Base-by-base conservation (phyloP, 1,140 invertebrate species). In the Drosophila gunungcola region DNA sequence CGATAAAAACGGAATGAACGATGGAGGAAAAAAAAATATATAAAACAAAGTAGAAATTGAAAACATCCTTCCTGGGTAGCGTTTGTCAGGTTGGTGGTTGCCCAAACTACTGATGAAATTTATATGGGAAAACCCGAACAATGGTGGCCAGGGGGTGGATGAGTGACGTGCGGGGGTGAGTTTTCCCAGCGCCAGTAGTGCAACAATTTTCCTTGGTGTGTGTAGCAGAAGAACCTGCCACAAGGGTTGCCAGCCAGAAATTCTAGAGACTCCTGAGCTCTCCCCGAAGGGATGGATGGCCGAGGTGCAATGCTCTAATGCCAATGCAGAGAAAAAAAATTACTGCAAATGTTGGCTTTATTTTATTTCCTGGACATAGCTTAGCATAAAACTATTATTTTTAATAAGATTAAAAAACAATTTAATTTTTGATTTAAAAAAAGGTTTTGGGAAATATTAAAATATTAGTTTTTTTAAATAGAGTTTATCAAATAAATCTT, bases 31-130 rank as follows among this genome's bases (percentile, higher is more conserved):
- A 62, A 64, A 78, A 68, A 80, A 11, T 42, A 65, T 45, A 68
- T 89, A 84, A 84, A 88, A 84, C 76, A 89, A 89, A 88, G 89
- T 88, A 88, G 73, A 88, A 84, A 89, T 88, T 89, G 83, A 89
- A 89, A 88, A 88, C 83, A 88, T 88, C 84, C 84, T 88, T 89
- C 84, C 83, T 83, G 64, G 70, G 16, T 29, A 51, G 36, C 45
- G 60, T 43, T 67, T 64, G 64, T 67, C 51, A 76, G 60, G 60
- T 53, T 38, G 58, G 41, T 53, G 49, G 73, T 51, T 73, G 68
- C 42, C 69, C 55, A 73, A 78, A 73, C 80, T 74, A 69, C 76
- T 76, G 57, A 65, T 55, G 68, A 60, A 88, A 88, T 64, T 78
- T 70, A 86, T 78, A 86, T 68, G 64, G 41, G 74, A 80, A 65